Evolutionary conservation across 2,797 vertebrate genomes (phyloP), one percentile per base, ranked within the genome.

Genomic region (Diglossa cyanea): DNA sequence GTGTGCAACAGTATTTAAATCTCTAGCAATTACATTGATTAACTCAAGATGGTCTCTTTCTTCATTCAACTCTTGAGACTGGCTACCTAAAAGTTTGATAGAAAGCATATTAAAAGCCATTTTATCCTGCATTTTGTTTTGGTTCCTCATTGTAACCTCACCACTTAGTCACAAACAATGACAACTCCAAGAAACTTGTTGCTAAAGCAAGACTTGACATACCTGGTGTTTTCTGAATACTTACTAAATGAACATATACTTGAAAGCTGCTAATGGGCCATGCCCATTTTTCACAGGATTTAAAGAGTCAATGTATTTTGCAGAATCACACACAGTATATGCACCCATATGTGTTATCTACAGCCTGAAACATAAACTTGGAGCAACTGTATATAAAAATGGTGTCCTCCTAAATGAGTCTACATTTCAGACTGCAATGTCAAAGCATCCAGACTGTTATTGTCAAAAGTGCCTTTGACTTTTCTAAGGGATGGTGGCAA

Each of bases 1-100:
- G 47, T 50, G 62, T 81, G 78, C 71, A 87, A 91, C 75, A 93
- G 37, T 82, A 92, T 90, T 95, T 94, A 96, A 87, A 96, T 95
- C 72, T 94, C 70, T 71, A 86, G 74, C 88, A 96, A 96, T 96
- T 95, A 94, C 72, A 94, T 10, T 95, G 92, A 97, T 90, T 95
- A 95, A 93, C 73, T 94, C 96, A 97, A 97, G 92, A 93, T 77
- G 86, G 71, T 61, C 68, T 91, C 30, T 57, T 84, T 73, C 95
- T 93, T 92, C 76, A 42, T 80, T 90, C 74, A 67, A 5, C 23
- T 70, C 40, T 47, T 81, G 61, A 86, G 50, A 33, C 37, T 42
- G 11, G 40, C 44, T 89, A 86, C 57, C 70, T 92, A 73, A 50
- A 81, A 13, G 50, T 44, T 65, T 62, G 51, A 50, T 35, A 72